These are phyloP conservation scores for Microplitis deprimator DNA, from an alignment of 2,888 invertebrate genomes.

Conservation along the genomic window DNA sequence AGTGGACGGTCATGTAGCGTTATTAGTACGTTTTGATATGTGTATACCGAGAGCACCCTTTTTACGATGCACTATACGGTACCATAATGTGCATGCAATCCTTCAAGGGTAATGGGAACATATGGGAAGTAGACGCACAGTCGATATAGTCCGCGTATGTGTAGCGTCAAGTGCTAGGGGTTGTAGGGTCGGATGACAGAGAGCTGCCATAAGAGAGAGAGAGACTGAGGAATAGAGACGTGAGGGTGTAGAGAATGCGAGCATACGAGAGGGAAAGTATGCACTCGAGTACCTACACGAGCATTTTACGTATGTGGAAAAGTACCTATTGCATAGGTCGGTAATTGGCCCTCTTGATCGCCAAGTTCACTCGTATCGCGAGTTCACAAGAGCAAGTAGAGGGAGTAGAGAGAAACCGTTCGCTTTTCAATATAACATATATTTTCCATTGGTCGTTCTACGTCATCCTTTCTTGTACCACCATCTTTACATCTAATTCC, in stretches of 20 bases:
- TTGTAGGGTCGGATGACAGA: neutral
- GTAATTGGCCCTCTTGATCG: slow-evolving; percentile 71
- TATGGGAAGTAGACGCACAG: slow-evolving; percentile 61
- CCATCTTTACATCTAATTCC: slow-evolving; percentile 43
- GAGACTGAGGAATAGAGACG: too few species aligned
- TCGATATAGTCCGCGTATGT: slow-evolving; percentile 51
- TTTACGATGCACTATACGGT: neutral
- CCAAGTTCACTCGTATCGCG: slow-evolving; percentile 47
- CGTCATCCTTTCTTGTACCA: slow-evolving; percentile 36
- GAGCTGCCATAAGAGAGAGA: neutral
- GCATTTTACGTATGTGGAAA: slow-evolving; percentile 47
- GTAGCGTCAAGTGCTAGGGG: slow-evolving; percentile 33
- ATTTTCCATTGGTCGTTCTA: slow-evolving; percentile 51
- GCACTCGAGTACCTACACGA: slow-evolving; percentile 31
- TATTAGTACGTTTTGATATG: neutral
- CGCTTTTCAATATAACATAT: slow-evolving; percentile 61
- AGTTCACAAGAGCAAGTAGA: neutral
- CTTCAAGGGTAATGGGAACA: slow-evolving; percentile 30
- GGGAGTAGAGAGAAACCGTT: slow-evolving; percentile 31
- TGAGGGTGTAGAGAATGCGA: neutral
- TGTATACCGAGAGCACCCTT: neutral
- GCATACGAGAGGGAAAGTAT: slow-evolving; percentile 22
- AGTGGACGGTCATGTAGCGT: neutral
- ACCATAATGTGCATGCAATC: neutral
- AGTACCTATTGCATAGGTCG: slow-evolving; percentile 50